Conservation (phyloP, 2,888 invertebrate species). For the Apamea monoglypha region DNA sequence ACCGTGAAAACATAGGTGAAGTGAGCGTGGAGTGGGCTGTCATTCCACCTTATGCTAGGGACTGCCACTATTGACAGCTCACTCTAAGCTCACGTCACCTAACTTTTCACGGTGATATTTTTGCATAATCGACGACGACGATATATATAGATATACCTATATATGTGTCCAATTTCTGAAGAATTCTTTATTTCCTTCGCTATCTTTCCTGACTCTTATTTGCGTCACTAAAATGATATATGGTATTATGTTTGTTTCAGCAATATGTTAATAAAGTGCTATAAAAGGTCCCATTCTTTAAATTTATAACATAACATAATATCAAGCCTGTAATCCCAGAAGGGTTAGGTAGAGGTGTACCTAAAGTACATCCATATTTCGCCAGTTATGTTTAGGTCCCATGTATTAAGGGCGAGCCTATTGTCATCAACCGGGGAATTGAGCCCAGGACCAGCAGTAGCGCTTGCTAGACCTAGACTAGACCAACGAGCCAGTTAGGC, state of each 20-base stretch:
- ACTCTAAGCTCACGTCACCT: too few relatives aligned
- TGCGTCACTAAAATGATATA: constrained; percentile 29
- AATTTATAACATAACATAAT: background rate
- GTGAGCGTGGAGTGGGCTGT: too few relatives aligned
- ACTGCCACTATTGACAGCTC: too few relatives aligned
- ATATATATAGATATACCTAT: too few relatives aligned
- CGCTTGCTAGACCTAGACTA: background rate
- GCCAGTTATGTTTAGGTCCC: background rate
- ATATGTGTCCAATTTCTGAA: background rate
- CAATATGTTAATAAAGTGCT: constrained; percentile 1
- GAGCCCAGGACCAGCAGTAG: background rate
- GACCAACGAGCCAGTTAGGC: background rate
- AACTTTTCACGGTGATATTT: too few relatives aligned
- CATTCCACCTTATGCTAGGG: too few relatives aligned
- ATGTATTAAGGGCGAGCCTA: background rate
- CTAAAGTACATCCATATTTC: background rate
- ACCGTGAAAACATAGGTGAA: too few relatives aligned
- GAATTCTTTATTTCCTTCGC: constrained; percentile 8
- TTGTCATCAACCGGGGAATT: background rate
- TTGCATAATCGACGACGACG: too few relatives aligned
- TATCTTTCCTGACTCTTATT: constrained; percentile 20
- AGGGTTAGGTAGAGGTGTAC: background rate
- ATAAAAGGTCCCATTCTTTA: background rate
- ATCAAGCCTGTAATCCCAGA: background rate
- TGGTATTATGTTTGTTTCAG: background rate